Conservation (phyloP, 2,113 vertebrate species). For the Miniopterus natalensis region DNA sequence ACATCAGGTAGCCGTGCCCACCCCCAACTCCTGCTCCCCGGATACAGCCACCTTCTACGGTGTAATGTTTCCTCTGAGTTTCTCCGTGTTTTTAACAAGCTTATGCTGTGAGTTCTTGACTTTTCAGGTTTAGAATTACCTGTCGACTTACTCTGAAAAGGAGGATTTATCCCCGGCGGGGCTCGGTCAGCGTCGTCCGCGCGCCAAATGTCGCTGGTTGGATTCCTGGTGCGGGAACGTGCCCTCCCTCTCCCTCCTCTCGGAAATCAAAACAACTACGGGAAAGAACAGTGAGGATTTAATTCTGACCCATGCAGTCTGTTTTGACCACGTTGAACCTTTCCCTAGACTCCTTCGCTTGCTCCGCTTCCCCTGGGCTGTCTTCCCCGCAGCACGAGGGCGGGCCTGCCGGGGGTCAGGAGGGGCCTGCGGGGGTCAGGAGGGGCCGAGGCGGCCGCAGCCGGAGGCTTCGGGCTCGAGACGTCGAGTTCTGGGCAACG, state of each 20-base stretch:
- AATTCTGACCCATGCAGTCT: neutral
- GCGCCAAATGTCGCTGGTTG: neutral
- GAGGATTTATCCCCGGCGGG: neutral
- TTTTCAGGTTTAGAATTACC: neutral
- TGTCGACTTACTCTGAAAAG: neutral
- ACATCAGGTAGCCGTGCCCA: neutral
- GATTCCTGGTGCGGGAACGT: neutral
- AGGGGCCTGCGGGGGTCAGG: no score
- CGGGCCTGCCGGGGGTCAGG: no score
- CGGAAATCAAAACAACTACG: no score
- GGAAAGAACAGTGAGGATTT: neutral
- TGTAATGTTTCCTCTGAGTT: neutral
- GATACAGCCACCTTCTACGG: neutral
- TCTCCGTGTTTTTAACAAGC: neutral
- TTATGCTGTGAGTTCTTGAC: neutral
- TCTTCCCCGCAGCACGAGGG: no score
- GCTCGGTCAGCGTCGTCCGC: neutral
- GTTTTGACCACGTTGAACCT: neutral
- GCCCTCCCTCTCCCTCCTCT: no score
- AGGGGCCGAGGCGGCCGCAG: no score
- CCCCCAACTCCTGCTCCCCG: neutral
- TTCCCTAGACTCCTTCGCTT: neutral
- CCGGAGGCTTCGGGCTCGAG: no score
- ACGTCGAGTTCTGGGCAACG: no score
- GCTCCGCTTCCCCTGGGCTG: neutral